These are phyloP conservation scores for Nematostella vectensis DNA, from an alignment of 92 coral and sea anemone genomes.

Conservation along the genomic window DNA sequence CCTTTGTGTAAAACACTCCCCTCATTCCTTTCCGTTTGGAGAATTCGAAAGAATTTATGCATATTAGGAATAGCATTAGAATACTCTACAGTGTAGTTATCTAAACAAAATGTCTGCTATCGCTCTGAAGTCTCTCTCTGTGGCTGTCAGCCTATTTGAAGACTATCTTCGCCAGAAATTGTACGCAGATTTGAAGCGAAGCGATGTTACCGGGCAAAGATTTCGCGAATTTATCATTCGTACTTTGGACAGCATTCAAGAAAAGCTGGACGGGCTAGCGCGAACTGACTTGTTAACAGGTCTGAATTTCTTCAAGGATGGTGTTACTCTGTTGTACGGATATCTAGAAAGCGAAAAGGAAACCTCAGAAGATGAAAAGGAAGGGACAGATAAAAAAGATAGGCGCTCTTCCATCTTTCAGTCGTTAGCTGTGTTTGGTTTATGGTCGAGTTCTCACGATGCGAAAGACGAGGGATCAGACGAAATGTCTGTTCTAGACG, in stretches of 20 bases:
- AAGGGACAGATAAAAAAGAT: neutral
- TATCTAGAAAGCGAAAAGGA: slow-evolving; percentile 4
- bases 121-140: slow-evolving; percentile 20
- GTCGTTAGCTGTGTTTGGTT: neutral
- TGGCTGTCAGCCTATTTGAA: slow-evolving; percentile 13
- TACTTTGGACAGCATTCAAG: slow-evolving; percentile 19
- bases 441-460: neutral
- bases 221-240: slow-evolving; percentile 16
- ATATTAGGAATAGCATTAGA: too few species aligned
- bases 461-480: neutral
- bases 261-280: slow-evolving; percentile 25
- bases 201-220: slow-evolving; percentile 26
- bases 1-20: too few species aligned
- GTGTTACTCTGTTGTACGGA: slow-evolving; percentile 12
- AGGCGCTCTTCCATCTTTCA: neutral
- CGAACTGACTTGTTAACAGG: slow-evolving; percentile 22
- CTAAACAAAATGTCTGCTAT: slow-evolving; percentile 32
- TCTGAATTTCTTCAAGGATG: slow-evolving; percentile 27
- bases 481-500: slow-evolving; percentile 3
- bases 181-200: slow-evolving; percentile 11
- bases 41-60: too few species aligned
- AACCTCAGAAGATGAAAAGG: neutral
- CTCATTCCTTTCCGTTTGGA: too few species aligned
- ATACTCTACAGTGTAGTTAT: too few species aligned
- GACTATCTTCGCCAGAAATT: slow-evolving; percentile 14